Evolutionary conservation across 2,888 invertebrate genomes (phyloP).

Genomic region (Gortyna flavago): DNA sequence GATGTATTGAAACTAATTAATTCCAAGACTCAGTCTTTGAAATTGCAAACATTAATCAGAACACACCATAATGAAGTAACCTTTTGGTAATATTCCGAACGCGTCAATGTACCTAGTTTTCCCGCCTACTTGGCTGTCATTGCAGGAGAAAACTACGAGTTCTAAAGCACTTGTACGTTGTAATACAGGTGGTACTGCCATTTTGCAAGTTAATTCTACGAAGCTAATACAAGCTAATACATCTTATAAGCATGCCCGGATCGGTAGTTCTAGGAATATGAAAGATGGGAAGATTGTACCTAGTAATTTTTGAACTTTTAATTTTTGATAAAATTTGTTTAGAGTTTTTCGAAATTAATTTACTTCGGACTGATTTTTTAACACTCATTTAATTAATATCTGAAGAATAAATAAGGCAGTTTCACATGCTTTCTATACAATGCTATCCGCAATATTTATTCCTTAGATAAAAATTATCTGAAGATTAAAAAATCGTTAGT

Average conservation of each 20-base stretch:
- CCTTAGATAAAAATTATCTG: neutral
- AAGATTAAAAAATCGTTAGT: neutral
- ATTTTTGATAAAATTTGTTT: neutral
- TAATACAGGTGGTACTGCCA: conserved; percentile 55
- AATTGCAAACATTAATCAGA: conserved; percentile 32
- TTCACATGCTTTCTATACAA: neutral
- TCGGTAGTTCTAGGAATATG: conserved; percentile 16
- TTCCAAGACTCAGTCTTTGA: conserved; percentile 9
- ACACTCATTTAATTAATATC: too few species aligned
- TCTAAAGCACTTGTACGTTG: conserved; percentile 43
- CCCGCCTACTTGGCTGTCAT: conserved; percentile 35
- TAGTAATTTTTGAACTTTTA: neutral
- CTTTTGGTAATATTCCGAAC: conserved; percentile 42
- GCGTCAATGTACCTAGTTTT: conserved; percentile 29
- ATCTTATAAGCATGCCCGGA: conserved; percentile 57
- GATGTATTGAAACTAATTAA: conserved; percentile 30
- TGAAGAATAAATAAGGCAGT: neutral
- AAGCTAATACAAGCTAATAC: conserved; percentile 53
- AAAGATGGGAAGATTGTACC: neutral
- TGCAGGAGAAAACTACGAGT: conserved; percentile 44
- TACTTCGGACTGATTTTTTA: neutral
- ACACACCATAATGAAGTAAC: conserved; percentile 29
- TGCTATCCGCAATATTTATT: neutral
- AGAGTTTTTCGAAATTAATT: too few species aligned
- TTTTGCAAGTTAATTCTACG: conserved; percentile 66